Conservation (phyloP, 2,888 invertebrate species). For the Tholera decimalis region DNA sequence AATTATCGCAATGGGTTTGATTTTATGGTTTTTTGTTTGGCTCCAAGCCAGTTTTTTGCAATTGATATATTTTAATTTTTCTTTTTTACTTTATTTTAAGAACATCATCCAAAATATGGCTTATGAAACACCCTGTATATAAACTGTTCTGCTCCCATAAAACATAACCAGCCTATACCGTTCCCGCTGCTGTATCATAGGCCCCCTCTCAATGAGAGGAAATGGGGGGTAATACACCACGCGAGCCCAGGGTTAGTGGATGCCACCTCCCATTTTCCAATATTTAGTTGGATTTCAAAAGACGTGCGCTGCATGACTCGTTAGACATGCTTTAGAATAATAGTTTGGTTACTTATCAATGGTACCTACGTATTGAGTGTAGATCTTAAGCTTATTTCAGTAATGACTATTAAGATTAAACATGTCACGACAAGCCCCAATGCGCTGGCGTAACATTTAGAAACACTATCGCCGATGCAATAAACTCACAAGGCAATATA, state of each 20-base stretch:
- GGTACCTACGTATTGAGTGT: constrained; percentile 52
- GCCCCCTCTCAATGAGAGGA: too few relatives aligned
- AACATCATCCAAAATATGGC: too few relatives aligned
- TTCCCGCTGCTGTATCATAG: too few relatives aligned
- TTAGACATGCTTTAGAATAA: constrained; percentile 25
- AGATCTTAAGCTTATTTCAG: constrained; percentile 58
- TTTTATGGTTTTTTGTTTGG: too few relatives aligned
- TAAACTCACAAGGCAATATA: constrained; percentile 56
- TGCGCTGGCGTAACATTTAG: constrained; percentile 57
- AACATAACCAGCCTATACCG: too few relatives aligned
- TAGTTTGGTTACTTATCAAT: constrained; percentile 40
- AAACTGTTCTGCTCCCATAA: too few relatives aligned
- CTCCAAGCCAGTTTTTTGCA: too few relatives aligned
- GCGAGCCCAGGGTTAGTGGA: neutral
- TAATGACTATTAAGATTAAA: constrained; percentile 62
- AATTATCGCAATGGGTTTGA: constrained; percentile 17
- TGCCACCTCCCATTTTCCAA: neutral
- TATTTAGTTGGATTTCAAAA: neutral
- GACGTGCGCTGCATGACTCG: neutral
- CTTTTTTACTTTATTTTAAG: too few relatives aligned
- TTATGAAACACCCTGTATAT: too few relatives aligned
- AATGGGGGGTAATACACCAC: too few relatives aligned
- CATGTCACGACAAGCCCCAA: constrained; percentile 59
- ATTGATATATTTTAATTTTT: too few relatives aligned
- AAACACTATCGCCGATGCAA: constrained; percentile 59